Base-by-base conservation (phyloP, 2,797 vertebrate genomes). In the Ptychadena robeensis region DNA sequence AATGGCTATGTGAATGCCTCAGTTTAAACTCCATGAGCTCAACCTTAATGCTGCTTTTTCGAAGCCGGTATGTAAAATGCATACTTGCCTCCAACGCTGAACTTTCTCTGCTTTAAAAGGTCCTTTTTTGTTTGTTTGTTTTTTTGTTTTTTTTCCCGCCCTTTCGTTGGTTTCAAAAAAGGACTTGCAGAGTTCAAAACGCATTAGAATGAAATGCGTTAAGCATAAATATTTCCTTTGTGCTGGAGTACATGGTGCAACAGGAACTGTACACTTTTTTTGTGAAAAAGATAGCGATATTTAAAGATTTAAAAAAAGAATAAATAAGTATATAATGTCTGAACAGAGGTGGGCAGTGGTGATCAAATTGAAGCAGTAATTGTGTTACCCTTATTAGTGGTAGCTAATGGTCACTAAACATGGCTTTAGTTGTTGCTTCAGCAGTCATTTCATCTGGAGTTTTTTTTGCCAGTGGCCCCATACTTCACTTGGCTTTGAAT, bases 1-100 rank as follows among this genome's bases (percentile, higher is more conserved):
- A 31, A 15, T n/a, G 38, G 71, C 38, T 44, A 18, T 73, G 34
- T n/a, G 68, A 44, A 68, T 9, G 67, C 67, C 61, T 48, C 35
- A 44, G 25, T 73, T 53, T 64, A 74, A 73, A 84, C 53, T 30
- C n/a, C 69, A 80, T 63, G n/a, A 30, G 31, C 44, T 80, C 82
- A 65, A 85, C 53, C 72, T 38, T 40, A 25, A 73, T 73, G 57
- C 78, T 76, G 81, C 66, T 80, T 84, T 70, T 63, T 81, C 9
- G n/a, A 35, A 64, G 66, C 53, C 12, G 64, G 57, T 81, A 68
- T 76, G 68, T 70, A 78, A 77, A 71, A 34, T 65, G 35, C 64
- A 71, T 48, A 81, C 66, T 65, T 38, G n/a, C 78, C 72, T 73
- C 22, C 75, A 31, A n/a, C 31, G 12, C 48, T 53, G 72, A 80